These are phyloP conservation scores for Strix aluco DNA, from an alignment of 2,113 vertebrate species.

Conservation along the genomic window DNA sequence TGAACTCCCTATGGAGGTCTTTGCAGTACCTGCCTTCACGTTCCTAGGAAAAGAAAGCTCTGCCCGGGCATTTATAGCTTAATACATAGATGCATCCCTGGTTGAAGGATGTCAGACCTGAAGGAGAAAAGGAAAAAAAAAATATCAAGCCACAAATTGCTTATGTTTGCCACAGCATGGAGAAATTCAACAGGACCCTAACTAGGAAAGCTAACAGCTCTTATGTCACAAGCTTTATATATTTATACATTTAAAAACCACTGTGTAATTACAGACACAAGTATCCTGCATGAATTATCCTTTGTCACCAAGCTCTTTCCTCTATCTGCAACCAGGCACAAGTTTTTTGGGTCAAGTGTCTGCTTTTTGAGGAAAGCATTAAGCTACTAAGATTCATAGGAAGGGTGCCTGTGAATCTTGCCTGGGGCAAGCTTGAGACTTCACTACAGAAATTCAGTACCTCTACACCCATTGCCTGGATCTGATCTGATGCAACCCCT, in stretches of 20 bases:
- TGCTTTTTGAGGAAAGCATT: background rate
- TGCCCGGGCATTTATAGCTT: background rate
- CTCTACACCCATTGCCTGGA: background rate
- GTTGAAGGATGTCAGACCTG: background rate
- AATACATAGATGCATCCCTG: background rate
- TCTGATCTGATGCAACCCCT: background rate
- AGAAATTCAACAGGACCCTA: background rate
- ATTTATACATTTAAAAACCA: background rate
- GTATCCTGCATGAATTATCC: background rate
- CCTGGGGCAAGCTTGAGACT: background rate
- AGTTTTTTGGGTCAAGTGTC: background rate
- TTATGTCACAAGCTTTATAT: background rate
- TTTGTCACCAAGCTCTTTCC: background rate
- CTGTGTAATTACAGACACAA: background rate
- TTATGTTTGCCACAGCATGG: background rate
- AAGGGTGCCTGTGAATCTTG: background rate
- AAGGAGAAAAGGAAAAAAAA: background rate
- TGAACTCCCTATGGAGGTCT: fast-evolving
- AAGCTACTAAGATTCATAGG: background rate
- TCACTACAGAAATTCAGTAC: background rate
- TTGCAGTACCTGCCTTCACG: background rate
- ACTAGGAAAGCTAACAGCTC: background rate
- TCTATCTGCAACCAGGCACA: background rate
- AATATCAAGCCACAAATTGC: background rate
- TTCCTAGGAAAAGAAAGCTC: background rate